phyloP scores from a whole-genome alignment of 2,888 invertebrate genomes.

The Cephus sareptanus region DNA sequence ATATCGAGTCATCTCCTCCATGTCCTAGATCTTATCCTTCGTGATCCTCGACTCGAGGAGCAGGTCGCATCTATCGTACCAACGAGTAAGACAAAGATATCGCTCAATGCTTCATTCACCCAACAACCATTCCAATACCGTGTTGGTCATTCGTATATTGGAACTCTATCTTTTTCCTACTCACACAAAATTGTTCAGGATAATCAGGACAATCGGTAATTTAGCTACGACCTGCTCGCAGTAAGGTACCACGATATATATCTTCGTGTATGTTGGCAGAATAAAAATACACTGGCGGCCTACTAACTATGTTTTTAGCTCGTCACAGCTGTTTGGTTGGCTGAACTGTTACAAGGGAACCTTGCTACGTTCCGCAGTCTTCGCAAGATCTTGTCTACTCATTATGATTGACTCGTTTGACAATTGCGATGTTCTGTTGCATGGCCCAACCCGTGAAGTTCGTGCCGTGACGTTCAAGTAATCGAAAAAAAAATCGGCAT shows the following conservation, averaged over 20 bases:
- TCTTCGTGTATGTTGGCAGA: conserved; percentile 36
- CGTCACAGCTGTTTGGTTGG: conserved; percentile 66
- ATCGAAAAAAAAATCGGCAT: background rate
- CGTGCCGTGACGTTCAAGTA: conserved; percentile 33
- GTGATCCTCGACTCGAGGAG: background rate
- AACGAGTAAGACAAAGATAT: background rate
- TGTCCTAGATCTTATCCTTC: background rate
- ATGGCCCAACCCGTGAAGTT: conserved; percentile 61
- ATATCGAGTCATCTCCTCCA: background rate
- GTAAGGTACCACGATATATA: conserved; percentile 11
- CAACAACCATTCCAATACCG: too few species aligned
- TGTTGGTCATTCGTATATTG: too few species aligned
- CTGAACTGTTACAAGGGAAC: conserved; percentile 67
- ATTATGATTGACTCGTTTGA: conserved; percentile 51
- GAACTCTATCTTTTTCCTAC: too few species aligned
- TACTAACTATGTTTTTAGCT: conserved; percentile 65
- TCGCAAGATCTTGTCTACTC: conserved; percentile 50
- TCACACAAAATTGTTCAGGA: too few species aligned
- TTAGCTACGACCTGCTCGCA: conserved; percentile 15
- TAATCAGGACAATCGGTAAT: too few species aligned
- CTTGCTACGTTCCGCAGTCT: conserved; percentile 67
- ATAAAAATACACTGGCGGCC: conserved; percentile 49
- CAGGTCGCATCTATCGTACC: background rate
- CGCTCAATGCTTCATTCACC: background rate
- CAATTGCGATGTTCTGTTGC: conserved; percentile 64